Conservation (phyloP, 2,113 vertebrate genomes). For the Equus przewalskii region DNA sequence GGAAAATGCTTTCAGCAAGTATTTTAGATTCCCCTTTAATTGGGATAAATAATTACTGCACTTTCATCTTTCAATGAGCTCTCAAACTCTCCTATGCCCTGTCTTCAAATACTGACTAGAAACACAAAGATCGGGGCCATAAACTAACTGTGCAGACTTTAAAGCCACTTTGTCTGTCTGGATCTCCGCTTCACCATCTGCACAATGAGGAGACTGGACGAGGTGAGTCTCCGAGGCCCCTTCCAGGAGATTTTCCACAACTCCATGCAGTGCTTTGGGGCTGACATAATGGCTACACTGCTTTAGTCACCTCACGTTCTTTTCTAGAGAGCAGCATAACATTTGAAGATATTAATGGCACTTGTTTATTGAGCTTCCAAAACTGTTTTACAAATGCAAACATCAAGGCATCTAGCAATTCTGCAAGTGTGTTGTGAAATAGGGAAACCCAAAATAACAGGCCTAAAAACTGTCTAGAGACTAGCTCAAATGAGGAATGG, state of each 20-base stretch:
- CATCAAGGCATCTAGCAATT: not conserved
- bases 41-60: constrained; percentile 74
- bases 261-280: not conserved
- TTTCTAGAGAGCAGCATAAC: not conserved
- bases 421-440: not conserved
- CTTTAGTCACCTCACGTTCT: not conserved
- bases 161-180: constrained; percentile 65
- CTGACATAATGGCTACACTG: not conserved
- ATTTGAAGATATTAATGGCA: not conserved
- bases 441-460: not conserved
- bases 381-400: constrained; percentile 28
- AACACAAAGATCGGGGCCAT: constrained; percentile 63
- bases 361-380: constrained; percentile 50
- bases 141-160: constrained; percentile 50
- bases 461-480: not conserved
- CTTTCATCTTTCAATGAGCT: constrained; percentile 78
- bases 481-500: not conserved
- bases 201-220: constrained; percentile 10
- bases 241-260: not conserved
- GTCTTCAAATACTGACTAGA: constrained; percentile 73
- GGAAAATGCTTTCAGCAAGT: constrained; percentile 71
- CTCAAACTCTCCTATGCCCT: constrained; percentile 66
- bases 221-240: constrained; percentile 23
- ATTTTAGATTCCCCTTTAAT: constrained; percentile 80
- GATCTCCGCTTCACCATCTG: constrained; percentile 19